Percentiles rank a stretch among this genome's conserved stretches.
These are phyloP conservation scores for Scaeva pyrastri DNA, from an alignment of 2,888 invertebrate genomes.

Conservation along the genomic window DNA sequence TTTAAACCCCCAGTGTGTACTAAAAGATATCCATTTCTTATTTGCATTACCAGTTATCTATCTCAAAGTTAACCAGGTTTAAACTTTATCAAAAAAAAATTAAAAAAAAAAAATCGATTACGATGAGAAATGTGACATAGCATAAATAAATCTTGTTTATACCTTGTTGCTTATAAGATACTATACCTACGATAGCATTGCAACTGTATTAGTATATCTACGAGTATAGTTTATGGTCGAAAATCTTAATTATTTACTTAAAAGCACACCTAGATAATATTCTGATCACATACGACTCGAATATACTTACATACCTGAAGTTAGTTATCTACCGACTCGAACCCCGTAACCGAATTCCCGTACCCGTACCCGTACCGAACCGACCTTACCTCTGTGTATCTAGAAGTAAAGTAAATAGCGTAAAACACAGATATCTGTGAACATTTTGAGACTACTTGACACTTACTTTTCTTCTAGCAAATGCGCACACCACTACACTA, in stretches of 20 bases:
- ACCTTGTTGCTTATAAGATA: not conserved
- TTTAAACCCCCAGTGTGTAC: not conserved
- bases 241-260: slow-evolving; percentile 43
- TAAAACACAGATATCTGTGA: slow-evolving; percentile 6
- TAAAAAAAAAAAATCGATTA: not conserved
- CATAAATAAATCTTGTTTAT: slow-evolving; percentile 17
- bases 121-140: slow-evolving; percentile 21
- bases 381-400: not conserved
- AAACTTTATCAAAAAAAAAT: slow-evolving; percentile 21
- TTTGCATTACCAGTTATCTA: slow-evolving; percentile 41
- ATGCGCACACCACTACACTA: slow-evolving; percentile 34
- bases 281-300: slow-evolving; percentile 43
- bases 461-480: slow-evolving; percentile 21
- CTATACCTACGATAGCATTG: not conserved
- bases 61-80: slow-evolving; percentile 19
- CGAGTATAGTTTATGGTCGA: slow-evolving; percentile 26
- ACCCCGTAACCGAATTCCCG: no score
- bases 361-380: no score
- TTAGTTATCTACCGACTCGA: no score
- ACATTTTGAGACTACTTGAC: slow-evolving; percentile 2
- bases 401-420: not conserved
- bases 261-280: slow-evolving; percentile 54
- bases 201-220: not conserved
- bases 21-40: not conserved
- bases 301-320: no score